Conservation (phyloP, 2,113 vertebrate species). For the Plecturocebus donacophilus region DNA sequence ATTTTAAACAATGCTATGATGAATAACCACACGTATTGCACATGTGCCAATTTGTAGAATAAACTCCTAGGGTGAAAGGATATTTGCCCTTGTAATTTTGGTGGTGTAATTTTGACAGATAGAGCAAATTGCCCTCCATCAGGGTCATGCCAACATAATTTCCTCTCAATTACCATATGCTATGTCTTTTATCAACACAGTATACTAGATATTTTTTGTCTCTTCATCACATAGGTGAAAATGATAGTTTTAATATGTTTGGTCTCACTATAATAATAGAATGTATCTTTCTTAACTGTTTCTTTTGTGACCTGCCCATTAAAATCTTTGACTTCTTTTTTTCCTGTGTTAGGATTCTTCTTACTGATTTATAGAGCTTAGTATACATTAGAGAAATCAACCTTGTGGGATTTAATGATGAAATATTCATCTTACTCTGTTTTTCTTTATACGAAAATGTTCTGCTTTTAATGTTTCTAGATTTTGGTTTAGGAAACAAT, state of each 20-base stretch:
- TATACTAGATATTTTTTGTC: not conserved
- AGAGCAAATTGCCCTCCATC: not conserved
- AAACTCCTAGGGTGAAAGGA: not conserved
- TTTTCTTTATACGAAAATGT: not conserved
- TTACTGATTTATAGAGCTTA: not conserved
- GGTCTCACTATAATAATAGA: not conserved
- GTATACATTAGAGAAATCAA: not conserved
- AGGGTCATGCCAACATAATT: not conserved
- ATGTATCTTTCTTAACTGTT: not conserved
- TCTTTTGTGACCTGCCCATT: not conserved
- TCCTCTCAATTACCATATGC: not conserved
- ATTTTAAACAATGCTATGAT: not conserved
- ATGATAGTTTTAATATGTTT: not conserved
- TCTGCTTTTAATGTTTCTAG: not conserved
- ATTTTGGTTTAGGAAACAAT: not conserved
- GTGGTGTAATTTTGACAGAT: not conserved
- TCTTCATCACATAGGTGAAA: not conserved
- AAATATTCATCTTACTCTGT: not conserved
- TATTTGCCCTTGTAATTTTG: not conserved
- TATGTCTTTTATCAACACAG: not conserved
- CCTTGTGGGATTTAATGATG: not conserved
- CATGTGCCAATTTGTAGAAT: not conserved
- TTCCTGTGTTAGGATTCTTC: not conserved
- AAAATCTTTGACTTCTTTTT: not conserved
- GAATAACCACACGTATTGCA: not conserved